These are phyloP conservation scores for Cryptocheilus praepositus DNA, from an alignment of 2,888 invertebrate genomes.

Conservation along the genomic window DNA sequence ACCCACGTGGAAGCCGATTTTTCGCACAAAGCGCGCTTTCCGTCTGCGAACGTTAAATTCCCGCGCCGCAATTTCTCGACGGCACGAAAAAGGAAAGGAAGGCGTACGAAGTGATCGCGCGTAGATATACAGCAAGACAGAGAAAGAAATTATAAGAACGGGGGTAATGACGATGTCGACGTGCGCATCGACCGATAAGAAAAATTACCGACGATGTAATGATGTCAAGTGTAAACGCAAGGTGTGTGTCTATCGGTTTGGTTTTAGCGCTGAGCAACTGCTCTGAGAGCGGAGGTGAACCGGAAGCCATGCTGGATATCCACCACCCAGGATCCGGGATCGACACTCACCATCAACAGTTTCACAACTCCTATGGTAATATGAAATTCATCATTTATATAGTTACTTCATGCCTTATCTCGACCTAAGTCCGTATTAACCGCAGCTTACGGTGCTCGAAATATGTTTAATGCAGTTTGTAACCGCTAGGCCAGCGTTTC, in stretches of 20 bases:
- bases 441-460: no score
- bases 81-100: not conserved
- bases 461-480: not conserved
- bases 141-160: slow-evolving; percentile 45
- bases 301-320: slow-evolving; percentile 74
- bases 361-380: slow-evolving; percentile 75
- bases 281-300: slow-evolving; percentile 74
- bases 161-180: slow-evolving; percentile 45
- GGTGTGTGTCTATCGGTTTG: slow-evolving; percentile 76
- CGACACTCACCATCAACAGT: slow-evolving; percentile 74
- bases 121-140: slow-evolving; percentile 26
- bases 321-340: slow-evolving; percentile 73
- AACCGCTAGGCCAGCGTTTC: no score
- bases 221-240: slow-evolving; percentile 71
- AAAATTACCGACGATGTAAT: slow-evolving; percentile 43
- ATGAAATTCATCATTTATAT: slow-evolving; percentile 68
- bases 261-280: slow-evolving; percentile 75
- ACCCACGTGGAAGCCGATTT: no score
- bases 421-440: no score
- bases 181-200: slow-evolving; percentile 46
- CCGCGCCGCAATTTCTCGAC: no score
- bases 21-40: no score
- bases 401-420: slow-evolving; percentile 22
- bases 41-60: not conserved
- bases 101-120: slow-evolving; percentile 11